These are phyloP conservation scores for Rhinoderma darwinii DNA, from an alignment of 2,113 vertebrate genomes.

Conservation along the genomic window DNA sequence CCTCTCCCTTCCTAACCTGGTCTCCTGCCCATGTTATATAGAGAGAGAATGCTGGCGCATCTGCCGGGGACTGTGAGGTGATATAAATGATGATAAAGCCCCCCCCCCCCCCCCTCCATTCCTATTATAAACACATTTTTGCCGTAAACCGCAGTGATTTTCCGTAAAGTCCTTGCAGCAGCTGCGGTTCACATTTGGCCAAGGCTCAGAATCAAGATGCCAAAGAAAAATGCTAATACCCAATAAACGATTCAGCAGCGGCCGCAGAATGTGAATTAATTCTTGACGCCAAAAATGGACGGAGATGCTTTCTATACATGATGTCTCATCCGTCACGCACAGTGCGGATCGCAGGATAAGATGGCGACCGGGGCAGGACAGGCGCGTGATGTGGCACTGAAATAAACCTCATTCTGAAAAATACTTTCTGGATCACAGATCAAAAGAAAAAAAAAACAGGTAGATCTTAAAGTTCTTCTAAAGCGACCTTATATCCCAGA, in stretches of 20 bases:
- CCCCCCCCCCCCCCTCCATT: background rate
- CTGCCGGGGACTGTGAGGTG: too few relatives aligned
- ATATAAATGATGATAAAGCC: background rate
- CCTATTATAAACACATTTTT: background rate
- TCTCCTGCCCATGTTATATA: background rate
- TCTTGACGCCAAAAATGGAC: constrained; percentile 13
- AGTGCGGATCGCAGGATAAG: background rate
- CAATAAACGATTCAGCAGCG: background rate
- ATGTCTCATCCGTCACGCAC: background rate
- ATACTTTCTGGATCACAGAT: too few relatives aligned
- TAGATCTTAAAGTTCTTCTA: too few relatives aligned
- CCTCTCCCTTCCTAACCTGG: accelerated
- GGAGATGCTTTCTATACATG: constrained; percentile 22
- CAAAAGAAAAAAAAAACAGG: too few relatives aligned
- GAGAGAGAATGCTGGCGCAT: too few relatives aligned
- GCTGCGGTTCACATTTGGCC: background rate
- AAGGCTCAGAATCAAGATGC: background rate
- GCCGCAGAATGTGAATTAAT: background rate
- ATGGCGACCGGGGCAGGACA: background rate
- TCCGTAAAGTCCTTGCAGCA: background rate
- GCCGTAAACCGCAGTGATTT: background rate
- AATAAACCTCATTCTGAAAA: too few relatives aligned
- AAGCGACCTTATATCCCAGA: too few relatives aligned
- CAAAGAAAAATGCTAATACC: constrained; percentile 22
- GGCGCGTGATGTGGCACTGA: background rate